Percentiles rank a stretch among this genome's conserved stretches.
These are phyloP conservation scores for Epinephelus lanceolatus DNA, from an alignment of 2,113 vertebrate species.

Conservation along the genomic window DNA sequence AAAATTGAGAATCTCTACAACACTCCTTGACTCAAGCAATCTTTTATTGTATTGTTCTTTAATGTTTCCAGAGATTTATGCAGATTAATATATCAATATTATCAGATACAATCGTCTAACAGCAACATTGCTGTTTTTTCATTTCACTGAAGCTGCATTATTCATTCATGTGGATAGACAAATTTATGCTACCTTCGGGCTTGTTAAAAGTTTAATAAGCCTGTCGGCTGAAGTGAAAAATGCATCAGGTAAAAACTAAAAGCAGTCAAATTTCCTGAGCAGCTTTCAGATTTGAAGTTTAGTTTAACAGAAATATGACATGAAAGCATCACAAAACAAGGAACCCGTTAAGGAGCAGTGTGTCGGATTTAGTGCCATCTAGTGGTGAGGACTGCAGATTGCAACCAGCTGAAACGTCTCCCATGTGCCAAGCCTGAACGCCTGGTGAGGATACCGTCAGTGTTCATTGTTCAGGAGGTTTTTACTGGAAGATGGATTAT, in stretches of 20 bases:
- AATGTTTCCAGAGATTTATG: neutral
- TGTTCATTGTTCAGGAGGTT: no score
- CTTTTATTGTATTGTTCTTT: neutral
- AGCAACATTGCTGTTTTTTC: neutral
- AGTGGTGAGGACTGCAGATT: no score
- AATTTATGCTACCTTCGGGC: conserved; percentile 7
- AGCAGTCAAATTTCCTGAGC: neutral
- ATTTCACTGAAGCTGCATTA: conserved; percentile 14
- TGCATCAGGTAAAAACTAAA: conserved; percentile 14
- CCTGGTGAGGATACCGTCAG: no score
- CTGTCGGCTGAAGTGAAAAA: conserved; percentile 4
- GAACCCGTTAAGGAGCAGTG: neutral
- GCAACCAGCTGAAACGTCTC: no score
- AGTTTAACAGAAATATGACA: neutral
- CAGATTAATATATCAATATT: neutral
- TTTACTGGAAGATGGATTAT: no score
- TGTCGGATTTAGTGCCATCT: no score
- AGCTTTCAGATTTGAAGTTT: neutral
- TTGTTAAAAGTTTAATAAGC: conserved; percentile 38
- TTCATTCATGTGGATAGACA: neutral
- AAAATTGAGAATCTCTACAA: neutral
- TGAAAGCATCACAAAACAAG: neutral
- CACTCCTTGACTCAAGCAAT: neutral
- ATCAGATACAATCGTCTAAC: neutral
- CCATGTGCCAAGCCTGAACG: no score